phyloP scores from a whole-genome alignment of 2,888 invertebrate genomes.

The Alloplasta piceator region DNA sequence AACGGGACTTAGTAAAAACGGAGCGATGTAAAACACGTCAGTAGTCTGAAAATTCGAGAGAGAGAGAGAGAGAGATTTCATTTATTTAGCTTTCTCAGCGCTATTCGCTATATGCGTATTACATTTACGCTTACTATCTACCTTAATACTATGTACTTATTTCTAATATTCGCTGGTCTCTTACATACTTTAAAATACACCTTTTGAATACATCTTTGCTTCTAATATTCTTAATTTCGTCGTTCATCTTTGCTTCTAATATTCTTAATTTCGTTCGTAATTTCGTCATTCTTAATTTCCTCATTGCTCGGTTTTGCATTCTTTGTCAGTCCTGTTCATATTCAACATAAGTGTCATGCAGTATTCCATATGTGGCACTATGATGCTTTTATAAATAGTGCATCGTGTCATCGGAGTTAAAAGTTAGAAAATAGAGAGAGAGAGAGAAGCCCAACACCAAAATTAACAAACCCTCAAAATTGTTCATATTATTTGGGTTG shows the following conservation, averaged over 20 bases:
- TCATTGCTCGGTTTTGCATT: constrained; percentile 40
- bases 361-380: constrained; percentile 35
- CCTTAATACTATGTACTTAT: too few species aligned
- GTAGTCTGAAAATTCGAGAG: too few species aligned
- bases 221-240: neutral
- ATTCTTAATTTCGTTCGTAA: neutral
- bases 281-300: neutral
- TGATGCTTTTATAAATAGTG: constrained; percentile 23
- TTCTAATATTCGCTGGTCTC: too few species aligned
- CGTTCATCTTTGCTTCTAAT: neutral
- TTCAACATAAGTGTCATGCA: constrained; percentile 18
- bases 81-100: too few species aligned
- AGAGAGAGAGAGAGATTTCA: neutral
- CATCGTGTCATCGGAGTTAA: constrained; percentile 9
- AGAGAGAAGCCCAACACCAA: too few species aligned
- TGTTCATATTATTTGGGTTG: too few species aligned
- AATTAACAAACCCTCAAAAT: too few species aligned
- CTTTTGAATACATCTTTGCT: neutral
- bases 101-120: too few species aligned
- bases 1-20: too few species aligned
- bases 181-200: neutral
- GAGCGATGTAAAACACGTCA: too few species aligned
- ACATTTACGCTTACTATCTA: too few species aligned
- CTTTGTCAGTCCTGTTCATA: constrained; percentile 25
- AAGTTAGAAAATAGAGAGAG: too few species aligned